phyloP scores from a whole-genome alignment of 2,888 invertebrate genomes.

The Erebia palarica region DNA sequence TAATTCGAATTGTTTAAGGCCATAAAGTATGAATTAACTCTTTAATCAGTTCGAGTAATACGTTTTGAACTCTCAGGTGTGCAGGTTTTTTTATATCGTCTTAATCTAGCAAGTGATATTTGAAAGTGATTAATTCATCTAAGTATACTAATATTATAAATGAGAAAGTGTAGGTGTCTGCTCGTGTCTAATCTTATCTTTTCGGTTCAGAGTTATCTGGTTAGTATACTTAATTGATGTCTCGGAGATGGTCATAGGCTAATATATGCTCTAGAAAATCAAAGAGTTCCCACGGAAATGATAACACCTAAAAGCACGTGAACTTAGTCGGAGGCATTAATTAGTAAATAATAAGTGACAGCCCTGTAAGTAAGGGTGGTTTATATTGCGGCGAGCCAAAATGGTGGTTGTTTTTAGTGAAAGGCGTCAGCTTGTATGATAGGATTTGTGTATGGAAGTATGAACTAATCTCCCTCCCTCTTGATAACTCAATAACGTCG shows the following conservation, averaged over 20 bases:
- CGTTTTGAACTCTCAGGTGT: no score
- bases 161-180: background rate
- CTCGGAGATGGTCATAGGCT: no score
- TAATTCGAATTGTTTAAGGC: no score
- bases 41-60: no score
- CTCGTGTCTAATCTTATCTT: no score
- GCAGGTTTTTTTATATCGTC: no score
- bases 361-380: conserved; percentile 42
- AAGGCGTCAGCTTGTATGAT: conserved; percentile 83
- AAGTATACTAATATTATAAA: background rate
- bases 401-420: conserved; percentile 76
- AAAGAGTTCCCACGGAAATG: background rate
- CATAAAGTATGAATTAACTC: no score
- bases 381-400: conserved; percentile 74
- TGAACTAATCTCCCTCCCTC: conserved; percentile 79
- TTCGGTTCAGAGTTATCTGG: no score
- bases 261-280: background rate
- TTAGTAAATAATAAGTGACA: background rate
- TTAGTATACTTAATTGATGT: no score
- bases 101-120: no score
- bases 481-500: conserved; percentile 81
- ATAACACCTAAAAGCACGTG: background rate
- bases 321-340: no score
- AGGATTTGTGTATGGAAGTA: conserved; percentile 82
- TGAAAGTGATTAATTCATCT: no score